A percentile compares a stretch with the other conserved stretches of the same genome.
Evolutionary conservation across 2,797 vertebrate genomes (phyloP).

Genomic region (Lagocephalus sceleratus): DNA sequence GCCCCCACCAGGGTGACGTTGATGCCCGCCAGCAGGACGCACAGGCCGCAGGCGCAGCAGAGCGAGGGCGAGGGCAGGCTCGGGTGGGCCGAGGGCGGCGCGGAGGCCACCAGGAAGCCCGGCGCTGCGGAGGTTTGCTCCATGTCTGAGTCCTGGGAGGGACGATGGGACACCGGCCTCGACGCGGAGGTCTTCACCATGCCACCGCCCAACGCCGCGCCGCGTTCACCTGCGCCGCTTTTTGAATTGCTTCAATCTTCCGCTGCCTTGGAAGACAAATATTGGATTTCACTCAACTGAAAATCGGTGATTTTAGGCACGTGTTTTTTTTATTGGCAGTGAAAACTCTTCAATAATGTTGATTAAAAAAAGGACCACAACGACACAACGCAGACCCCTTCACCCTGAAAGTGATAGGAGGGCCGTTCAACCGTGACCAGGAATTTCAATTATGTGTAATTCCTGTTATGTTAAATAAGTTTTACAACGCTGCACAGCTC

Average conservation of each 20-base stretch:
- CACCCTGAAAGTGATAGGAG: no score
- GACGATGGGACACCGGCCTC: slow-evolving; percentile 9
- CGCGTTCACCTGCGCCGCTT: no score
- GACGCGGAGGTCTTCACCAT: slow-evolving; percentile 15
- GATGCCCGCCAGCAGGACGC: slow-evolving; percentile 92
- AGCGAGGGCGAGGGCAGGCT: slow-evolving; percentile 87
- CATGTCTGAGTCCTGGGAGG: slow-evolving; percentile 47
- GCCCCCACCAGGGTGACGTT: slow-evolving; percentile 94
- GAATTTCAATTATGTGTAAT: neutral
- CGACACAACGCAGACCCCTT: no score
- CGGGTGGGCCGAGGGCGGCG: slow-evolving; percentile 58
- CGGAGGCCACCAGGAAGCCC: slow-evolving; percentile 58
- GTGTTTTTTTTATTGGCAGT: no score
- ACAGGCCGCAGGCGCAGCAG: slow-evolving; percentile 92
- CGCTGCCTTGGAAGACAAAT: no score
- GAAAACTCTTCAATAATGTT: no score
- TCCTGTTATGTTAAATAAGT: neutral
- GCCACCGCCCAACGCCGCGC: no score
- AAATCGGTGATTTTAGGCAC: no score
- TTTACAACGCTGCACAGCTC: neutral
- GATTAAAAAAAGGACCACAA: no score
- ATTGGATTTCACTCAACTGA: no score
- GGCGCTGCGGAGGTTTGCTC: slow-evolving; percentile 69
- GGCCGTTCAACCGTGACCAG: no score
- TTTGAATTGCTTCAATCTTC: no score